Conservation (phyloP, 2,113 vertebrate genomes). For the Acrocephalus kingi region DNA sequence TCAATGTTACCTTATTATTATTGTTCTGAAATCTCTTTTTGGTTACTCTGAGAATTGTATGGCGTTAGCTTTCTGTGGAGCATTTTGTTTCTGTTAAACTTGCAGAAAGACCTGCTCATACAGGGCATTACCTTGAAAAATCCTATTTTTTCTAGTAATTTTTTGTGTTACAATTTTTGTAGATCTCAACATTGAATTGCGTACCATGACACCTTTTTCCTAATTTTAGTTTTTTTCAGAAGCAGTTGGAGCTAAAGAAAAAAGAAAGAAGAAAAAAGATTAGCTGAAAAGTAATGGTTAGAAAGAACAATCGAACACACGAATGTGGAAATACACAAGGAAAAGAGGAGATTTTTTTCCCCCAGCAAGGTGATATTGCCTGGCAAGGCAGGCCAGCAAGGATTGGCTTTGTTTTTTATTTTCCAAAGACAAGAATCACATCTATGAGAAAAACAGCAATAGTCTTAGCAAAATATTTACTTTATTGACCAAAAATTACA, state of each 20-base stretch:
- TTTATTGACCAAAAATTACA: background rate
- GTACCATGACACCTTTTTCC: background rate
- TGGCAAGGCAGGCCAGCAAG: too few species aligned
- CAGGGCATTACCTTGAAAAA: background rate
- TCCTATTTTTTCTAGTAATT: background rate
- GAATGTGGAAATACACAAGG: background rate
- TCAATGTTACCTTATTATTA: background rate
- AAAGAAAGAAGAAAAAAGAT: background rate
- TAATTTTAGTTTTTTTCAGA: background rate
- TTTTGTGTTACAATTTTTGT: background rate
- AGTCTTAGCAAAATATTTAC: background rate
- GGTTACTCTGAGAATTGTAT: background rate
- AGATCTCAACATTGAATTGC: background rate
- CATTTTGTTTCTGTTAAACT: background rate
- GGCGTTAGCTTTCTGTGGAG: background rate
- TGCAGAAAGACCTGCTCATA: background rate
- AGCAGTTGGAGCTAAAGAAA: background rate
- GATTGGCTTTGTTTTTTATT: background rate
- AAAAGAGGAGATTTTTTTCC: rapidly evolving
- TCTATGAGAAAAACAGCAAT: background rate
- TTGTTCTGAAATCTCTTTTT: background rate
- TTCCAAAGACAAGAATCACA: background rate
- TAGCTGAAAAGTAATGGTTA: background rate
- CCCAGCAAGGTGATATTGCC: background rate
- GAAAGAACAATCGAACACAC: background rate